A percentile compares a stretch with the other conserved stretches of the same genome.
Evolutionary conservation across 2,888 invertebrate species (phyloP).

Genomic region (Aporophyla lueneburgensis): DNA sequence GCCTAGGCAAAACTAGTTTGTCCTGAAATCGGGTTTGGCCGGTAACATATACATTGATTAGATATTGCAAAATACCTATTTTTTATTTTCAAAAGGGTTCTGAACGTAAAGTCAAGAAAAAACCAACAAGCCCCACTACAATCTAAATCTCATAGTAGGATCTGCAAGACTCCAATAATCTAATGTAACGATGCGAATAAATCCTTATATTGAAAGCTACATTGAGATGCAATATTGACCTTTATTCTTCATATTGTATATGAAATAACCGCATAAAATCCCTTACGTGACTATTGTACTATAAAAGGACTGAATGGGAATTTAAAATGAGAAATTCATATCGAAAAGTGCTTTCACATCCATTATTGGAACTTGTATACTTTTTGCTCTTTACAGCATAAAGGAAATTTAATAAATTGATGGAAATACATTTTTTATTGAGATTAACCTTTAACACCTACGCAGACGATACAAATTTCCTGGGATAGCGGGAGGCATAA

Average conservation of each 20-base stretch:
- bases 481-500: neutral
- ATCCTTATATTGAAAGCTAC: constrained; percentile 41
- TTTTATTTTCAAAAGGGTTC: neutral
- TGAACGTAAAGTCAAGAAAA: neutral
- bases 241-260: constrained; percentile 50
- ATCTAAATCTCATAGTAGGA: constrained; percentile 27
- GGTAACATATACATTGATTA: too few species aligned
- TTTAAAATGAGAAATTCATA: constrained; percentile 44
- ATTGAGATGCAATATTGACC: constrained; percentile 57
- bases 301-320: constrained; percentile 48
- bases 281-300: constrained; percentile 32
- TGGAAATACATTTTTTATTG: neutral
- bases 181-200: constrained; percentile 46
- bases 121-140: neutral
- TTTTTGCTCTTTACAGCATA: constrained; percentile 5
- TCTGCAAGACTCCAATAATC: constrained; percentile 25
- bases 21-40: too few species aligned
- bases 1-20: too few species aligned
- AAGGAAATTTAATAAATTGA: neutral
- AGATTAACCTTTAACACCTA: neutral
- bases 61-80: neutral
- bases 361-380: constrained; percentile 36
- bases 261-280: constrained; percentile 48
- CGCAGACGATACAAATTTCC: neutral
- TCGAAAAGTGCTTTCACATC: constrained; percentile 39